Evolutionary conservation across 2,797 vertebrate species (phyloP).

Genomic region (Champsocephalus gunnari): DNA sequence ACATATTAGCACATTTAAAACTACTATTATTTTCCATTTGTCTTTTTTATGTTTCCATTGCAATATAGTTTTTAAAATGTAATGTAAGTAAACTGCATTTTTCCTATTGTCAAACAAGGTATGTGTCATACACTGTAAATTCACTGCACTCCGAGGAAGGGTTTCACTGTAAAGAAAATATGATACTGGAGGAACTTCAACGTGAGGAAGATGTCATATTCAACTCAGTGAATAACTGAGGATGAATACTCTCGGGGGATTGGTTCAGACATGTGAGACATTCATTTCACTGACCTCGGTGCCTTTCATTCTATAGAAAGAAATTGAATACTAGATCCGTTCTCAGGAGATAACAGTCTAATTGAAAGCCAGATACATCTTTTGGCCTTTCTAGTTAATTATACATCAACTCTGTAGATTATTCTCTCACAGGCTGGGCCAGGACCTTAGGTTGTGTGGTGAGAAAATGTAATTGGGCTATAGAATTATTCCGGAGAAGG

Average conservation of each 20-base stretch:
- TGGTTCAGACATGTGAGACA: constrained; percentile 57
- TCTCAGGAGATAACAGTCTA: constrained; percentile 61
- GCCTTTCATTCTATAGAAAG: constrained; percentile 48
- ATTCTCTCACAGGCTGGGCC: constrained; percentile 40
- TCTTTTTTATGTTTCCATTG: too few species aligned
- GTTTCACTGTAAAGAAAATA: neutral
- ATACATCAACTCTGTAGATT: constrained; percentile 57
- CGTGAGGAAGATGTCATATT: constrained; percentile 40
- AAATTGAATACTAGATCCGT: constrained; percentile 38
- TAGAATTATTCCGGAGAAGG: constrained; percentile 15
- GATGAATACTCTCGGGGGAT: constrained; percentile 31
- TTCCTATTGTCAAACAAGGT: neutral
- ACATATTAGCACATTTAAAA: neutral
- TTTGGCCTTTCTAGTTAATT: constrained; percentile 72
- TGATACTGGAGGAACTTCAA: constrained; percentile 1
- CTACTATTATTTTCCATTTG: neutral
- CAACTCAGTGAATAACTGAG: constrained; percentile 22
- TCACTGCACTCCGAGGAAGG: neutral
- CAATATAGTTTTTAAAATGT: neutral
- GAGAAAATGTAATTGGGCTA: constrained; percentile 47
- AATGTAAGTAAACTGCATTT: neutral
- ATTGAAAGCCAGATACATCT: constrained; percentile 68
- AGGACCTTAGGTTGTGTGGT: constrained; percentile 27
- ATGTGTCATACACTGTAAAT: too few species aligned
- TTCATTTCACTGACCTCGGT: constrained; percentile 55